phyloP scores from a whole-genome alignment of 2,113 vertebrate species.

The Dipodomys ordii region DNA sequence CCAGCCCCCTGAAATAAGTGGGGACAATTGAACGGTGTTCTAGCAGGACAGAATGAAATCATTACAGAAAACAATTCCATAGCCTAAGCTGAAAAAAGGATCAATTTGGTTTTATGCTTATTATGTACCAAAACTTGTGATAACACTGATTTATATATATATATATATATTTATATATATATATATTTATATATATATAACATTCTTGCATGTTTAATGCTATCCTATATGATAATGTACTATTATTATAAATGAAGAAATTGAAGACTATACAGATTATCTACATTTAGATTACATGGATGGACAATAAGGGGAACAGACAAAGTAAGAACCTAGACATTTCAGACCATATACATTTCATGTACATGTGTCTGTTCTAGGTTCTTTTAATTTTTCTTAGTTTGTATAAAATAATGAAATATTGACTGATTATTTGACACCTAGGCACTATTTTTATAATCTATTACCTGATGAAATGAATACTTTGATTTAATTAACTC shows the following conservation, averaged over 20 bases:
- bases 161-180: too few species aligned
- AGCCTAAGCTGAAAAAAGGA: conserved; percentile 11
- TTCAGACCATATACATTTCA: neutral
- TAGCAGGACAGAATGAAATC: neutral
- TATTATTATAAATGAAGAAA: conserved; percentile 52
- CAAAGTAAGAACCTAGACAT: conserved; percentile 30
- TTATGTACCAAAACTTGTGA: neutral
- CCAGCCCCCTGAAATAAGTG: neutral
- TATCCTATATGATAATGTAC: neutral
- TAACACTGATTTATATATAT: neutral
- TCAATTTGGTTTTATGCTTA: conserved; percentile 1
- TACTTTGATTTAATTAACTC: neutral
- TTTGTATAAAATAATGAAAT: neutral
- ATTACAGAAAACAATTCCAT: neutral
- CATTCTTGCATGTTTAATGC: conserved; percentile 33
- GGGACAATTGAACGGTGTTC: neutral
- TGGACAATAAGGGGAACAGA: neutral
- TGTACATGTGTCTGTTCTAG: neutral
- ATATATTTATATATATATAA: too few species aligned
- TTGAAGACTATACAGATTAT: conserved; percentile 1
- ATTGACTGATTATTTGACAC: conserved; percentile 12
- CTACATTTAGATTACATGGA: neutral
- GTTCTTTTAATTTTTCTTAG: neutral
- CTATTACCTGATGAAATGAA: neutral
- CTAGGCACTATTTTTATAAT: neutral